A percentile compares a stretch with the other conserved stretches of the same genome.
These are phyloP conservation scores for Drymodes brunneopygia DNA, from an alignment of 2,113 vertebrate genomes.

Conservation along the genomic window DNA sequence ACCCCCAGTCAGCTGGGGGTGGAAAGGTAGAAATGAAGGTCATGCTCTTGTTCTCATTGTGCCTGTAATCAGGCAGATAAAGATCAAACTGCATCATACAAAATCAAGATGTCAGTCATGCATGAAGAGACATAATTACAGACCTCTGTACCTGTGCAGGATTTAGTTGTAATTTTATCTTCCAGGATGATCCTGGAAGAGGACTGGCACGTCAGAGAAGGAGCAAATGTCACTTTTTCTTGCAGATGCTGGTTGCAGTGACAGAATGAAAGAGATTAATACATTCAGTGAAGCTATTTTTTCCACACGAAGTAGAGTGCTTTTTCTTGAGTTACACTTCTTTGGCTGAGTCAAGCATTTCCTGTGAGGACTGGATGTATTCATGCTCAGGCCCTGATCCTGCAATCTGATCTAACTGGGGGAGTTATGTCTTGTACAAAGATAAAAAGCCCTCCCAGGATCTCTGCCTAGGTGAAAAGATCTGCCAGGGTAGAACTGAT, in stretches of 20 bases:
- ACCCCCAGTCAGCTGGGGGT: fast-evolving
- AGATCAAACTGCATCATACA: slow-evolving; percentile 15
- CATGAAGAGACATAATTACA: slow-evolving; percentile 10
- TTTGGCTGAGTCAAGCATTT: slow-evolving; percentile 25
- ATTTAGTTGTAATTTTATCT: not conserved
- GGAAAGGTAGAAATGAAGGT: not conserved
- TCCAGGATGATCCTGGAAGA: not conserved
- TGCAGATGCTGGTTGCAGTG: not conserved
- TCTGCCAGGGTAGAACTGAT: slow-evolving; percentile 10
- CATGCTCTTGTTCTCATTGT: not conserved
- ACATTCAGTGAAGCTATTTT: not conserved
- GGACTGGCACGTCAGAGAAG: not conserved
- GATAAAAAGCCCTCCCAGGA: slow-evolving; percentile 33
- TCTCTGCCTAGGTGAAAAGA: slow-evolving; percentile 16
- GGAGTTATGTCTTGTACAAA: not conserved
- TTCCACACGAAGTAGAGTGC: not conserved
- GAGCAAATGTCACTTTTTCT: not conserved
- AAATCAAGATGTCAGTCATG: not conserved
- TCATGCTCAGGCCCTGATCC: slow-evolving; percentile 7
- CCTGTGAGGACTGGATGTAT: not conserved
- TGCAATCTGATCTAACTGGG: slow-evolving; percentile 35
- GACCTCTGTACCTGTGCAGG: not conserved
- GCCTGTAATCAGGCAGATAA: slow-evolving; percentile 1
- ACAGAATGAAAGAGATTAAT: not conserved
- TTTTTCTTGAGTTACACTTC: slow-evolving; percentile 23